Base-by-base conservation (phyloP, 1,140 invertebrate species). In the Achroia grisella region DNA sequence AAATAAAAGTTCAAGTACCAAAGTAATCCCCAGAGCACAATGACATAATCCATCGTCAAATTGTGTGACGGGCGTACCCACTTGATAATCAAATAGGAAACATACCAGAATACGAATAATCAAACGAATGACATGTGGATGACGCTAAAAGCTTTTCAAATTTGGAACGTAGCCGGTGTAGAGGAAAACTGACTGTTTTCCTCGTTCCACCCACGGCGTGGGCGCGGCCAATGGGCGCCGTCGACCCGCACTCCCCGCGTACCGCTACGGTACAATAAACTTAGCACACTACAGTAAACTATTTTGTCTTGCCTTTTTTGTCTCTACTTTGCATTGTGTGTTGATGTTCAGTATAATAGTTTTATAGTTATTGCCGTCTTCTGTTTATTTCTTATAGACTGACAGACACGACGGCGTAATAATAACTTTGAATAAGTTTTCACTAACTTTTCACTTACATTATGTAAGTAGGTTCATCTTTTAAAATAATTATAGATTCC, bases 111-210 rank as follows among this genome's bases (percentile, higher is more conserved):
- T 47, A 53, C 44, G 49, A 56, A 63, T 63, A 66, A 71, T 65
- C 54, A 60, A 52, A n/a, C 52, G 44, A 60, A 58, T 67, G 72
- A 76, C 72, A 69, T 59, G 31, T 47, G 52, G 48, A 60, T 70
- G 61, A 70, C 55, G 67, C 62, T 79, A 79, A 83, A 80, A 83
- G 79, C 71, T 83, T 82, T 77, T 73, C 56, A 59, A 64, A 71
- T 66, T 60, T 54, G 40, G 47, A 58, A 52, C 41, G 49, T 56
- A 46, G 40, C 39, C 15, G 2, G 17, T 30, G 41, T 35, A 34
- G 57, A 56, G 62, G 69, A 75, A 74, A 78, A 65, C 54, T 67
- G 63, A 31, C 53, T 46, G 52, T 56, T 75, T 71, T 75, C 66
- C 64, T 58, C 64, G 52, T 60, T 64, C 74, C 76, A 72, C 66